These are phyloP conservation scores for Orchestes rusci DNA, from an alignment of 2,888 invertebrate genomes.

Conservation along the genomic window DNA sequence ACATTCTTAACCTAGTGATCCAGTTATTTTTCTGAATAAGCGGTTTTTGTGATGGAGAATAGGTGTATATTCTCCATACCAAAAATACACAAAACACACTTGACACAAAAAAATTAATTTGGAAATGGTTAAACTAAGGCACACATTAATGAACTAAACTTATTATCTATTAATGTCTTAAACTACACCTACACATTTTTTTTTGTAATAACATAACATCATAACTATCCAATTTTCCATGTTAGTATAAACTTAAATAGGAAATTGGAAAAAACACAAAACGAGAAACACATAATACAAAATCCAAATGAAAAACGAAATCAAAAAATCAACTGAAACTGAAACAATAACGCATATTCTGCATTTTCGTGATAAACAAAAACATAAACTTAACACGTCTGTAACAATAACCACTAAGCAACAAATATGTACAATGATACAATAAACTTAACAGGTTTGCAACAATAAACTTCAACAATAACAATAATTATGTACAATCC, in stretches of 20 bases:
- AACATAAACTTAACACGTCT: slow-evolving; percentile 18
- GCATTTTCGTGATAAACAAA: slow-evolving; percentile 14
- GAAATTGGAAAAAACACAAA: slow-evolving; percentile 1
- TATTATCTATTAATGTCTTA: slow-evolving; percentile 1
- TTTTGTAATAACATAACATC: slow-evolving; percentile 11
- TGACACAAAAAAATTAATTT: slow-evolving; percentile 7
- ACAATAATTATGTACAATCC: too few species aligned
- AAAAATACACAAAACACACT: too few species aligned
- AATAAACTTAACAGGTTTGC: too few species aligned
- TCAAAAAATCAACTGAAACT: slow-evolving; percentile 12
- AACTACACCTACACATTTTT: too few species aligned
- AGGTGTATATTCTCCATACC: too few species aligned
- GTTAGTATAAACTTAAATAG: not conserved
- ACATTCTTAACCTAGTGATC: too few species aligned
- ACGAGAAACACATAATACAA: slow-evolving; percentile 13
- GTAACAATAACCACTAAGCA: not conserved
- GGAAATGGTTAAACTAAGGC: slow-evolving; percentile 14
- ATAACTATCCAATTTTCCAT: slow-evolving; percentile 7
- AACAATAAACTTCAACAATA: too few species aligned
- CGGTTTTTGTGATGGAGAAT: too few species aligned
- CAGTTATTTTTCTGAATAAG: too few species aligned
- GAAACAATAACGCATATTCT: slow-evolving; percentile 16
- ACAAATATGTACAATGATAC: too few species aligned
- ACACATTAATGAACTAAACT: slow-evolving; percentile 15
- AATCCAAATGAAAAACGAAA: slow-evolving; percentile 14